These are phyloP conservation scores for Silvanus unidentatus DNA, from an alignment of 2,888 invertebrate genomes.

Conservation along the genomic window DNA sequence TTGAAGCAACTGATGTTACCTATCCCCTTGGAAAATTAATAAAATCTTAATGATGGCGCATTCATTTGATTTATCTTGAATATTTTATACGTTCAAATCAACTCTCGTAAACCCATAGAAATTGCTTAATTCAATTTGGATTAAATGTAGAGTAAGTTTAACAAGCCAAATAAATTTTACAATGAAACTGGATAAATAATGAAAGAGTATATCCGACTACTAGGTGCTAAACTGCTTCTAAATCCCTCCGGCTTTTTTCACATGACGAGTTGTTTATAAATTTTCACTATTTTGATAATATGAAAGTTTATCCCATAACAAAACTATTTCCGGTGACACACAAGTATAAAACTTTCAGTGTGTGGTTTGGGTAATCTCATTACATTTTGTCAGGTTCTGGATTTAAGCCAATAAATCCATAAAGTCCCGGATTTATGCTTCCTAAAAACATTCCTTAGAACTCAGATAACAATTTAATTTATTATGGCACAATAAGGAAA, in stretches of 20 bases:
- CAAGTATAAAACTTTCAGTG: conserved; percentile 12
- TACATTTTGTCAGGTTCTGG: conserved; percentile 12
- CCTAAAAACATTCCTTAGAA: conserved; percentile 7
- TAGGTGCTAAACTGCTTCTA: no score
- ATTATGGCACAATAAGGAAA: conserved; percentile 4
- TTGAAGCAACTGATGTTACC: conserved; percentile 1
- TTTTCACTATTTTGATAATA: no score
- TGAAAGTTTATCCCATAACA: conserved; percentile 3
- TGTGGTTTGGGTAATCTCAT: conserved; percentile 10
- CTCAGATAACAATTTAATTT: conserved; percentile 10
- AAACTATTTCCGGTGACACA: conserved; percentile 15
- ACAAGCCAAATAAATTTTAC: no score
- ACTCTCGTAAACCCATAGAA: no score
- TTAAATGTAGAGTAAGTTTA: no score
- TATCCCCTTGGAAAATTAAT: not conserved
- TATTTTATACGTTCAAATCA: no score
- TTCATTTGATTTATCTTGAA: not conserved
- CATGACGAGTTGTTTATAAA: no score
- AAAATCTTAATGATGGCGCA: not conserved
- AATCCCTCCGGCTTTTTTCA: no score
- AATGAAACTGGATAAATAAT: no score
- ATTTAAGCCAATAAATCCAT: conserved; percentile 17
- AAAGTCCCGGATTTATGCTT: conserved; percentile 6
- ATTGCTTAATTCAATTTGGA: no score
- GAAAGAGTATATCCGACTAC: no score